Base-by-base conservation (phyloP, 2,888 invertebrate genomes). In the Ochropleura leucogaster region DNA sequence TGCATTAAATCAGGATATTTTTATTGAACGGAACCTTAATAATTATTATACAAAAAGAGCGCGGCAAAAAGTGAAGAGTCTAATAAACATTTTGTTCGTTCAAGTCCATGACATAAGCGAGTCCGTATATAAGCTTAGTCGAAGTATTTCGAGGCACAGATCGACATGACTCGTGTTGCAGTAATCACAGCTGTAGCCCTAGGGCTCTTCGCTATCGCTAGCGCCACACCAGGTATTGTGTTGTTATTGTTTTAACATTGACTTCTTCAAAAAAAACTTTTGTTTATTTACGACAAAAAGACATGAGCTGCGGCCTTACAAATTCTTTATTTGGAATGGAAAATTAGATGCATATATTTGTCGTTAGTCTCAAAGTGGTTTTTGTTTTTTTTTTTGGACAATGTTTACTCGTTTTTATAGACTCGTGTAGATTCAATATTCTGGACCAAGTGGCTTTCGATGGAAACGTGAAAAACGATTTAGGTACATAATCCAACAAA, bases 211-310 rank as follows among this genome's bases (percentile, higher is more conserved):
- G 94, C 90, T 77, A 93, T 92, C 89, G 89, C 89, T 16, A 90
- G 89, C 85, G 94, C 94, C 63, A 91, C 93, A 60, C 93, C 95
- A 93, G 95, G 95, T 94, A 93, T 57, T 72, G 51, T 12, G 71
- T 76, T 65, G 46, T 74, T 79, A 14, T 69, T 73, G 16, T 65
- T 30, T 30, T 49, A 20, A 16, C 4, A 47, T 42, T 30, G 3
- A n/a, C 12, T 40, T 46, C 14, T 18, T 10, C n/a, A n/a, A 55
- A n/a, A 16, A 59, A 60, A 57, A 40, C 20, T 4, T 0, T 12
- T 7, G 18, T 55, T 3, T 16, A 30, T 47, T 44, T 55, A 30
- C 8, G 14, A 12, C 4, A 66, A 30, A 18, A 14, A 12, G 3
- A n/a, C n/a, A 57, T 66, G 46, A 73, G 10, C 20, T 47, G 53